phyloP scores from a whole-genome alignment of 1,140 invertebrate species.

The Nilaparvata lugens region DNA sequence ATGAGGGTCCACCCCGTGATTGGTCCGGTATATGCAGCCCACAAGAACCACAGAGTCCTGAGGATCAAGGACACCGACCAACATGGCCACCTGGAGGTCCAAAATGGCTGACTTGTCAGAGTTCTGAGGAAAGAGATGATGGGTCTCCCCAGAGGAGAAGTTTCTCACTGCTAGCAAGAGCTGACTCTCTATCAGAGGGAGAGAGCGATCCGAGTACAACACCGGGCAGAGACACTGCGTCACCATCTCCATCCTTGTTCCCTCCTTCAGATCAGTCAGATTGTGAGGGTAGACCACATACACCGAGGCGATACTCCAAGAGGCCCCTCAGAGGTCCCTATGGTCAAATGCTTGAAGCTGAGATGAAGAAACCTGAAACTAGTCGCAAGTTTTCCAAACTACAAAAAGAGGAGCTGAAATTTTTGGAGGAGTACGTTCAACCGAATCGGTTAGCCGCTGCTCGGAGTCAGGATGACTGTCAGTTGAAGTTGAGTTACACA shows the following conservation, averaged over 20 bases:
- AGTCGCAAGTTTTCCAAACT: slow-evolving; percentile 36
- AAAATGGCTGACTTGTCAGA: slow-evolving; percentile 47
- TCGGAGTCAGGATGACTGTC: slow-evolving; percentile 39
- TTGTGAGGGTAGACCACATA: slow-evolving; percentile 37
- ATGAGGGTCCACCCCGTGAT: slow-evolving; percentile 9
- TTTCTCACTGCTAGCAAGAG: slow-evolving; percentile 29
- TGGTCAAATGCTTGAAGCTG: slow-evolving; percentile 72
- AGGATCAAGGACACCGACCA: slow-evolving; percentile 21
- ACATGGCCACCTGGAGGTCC: slow-evolving; percentile 3
- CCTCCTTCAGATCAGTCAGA: slow-evolving; percentile 42
- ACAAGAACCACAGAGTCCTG: slow-evolving; percentile 44
- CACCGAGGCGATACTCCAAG: slow-evolving; percentile 53
- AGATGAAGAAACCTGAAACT: slow-evolving; percentile 62
- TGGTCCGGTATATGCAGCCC: slow-evolving; percentile 21
- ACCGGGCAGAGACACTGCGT: slow-evolving; percentile 22
- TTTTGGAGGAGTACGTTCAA: slow-evolving; percentile 39
- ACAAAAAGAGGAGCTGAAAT: slow-evolving; percentile 44
- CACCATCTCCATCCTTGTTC: slow-evolving; percentile 31
- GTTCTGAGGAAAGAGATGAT: slow-evolving; percentile 61
- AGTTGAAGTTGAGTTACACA: slow-evolving; percentile 30
- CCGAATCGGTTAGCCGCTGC: slow-evolving; percentile 23
- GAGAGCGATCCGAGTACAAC: slow-evolving; percentile 38
- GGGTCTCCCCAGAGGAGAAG: neutral
- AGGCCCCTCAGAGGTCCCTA: slow-evolving; percentile 66
- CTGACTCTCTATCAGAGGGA: slow-evolving; percentile 46